Percentiles rank a stretch among this genome's conserved stretches.
These are phyloP conservation scores for Tenthredo scrophulariae DNA, from an alignment of 2,888 invertebrate species.

Conservation along the genomic window DNA sequence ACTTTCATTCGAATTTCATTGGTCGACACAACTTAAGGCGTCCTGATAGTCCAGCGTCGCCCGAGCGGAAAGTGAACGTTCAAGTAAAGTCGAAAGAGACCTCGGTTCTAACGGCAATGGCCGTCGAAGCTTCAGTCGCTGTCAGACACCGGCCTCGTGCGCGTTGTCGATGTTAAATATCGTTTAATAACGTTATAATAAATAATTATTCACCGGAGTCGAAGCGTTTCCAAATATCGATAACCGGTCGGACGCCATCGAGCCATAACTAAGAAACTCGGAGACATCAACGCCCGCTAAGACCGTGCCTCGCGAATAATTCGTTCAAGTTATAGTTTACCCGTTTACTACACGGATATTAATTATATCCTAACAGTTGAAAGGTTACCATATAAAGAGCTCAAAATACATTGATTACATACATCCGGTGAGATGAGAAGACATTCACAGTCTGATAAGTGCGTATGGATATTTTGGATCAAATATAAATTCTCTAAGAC, in stretches of 20 bases:
- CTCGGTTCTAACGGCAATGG: slow-evolving; percentile 49
- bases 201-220: slow-evolving; percentile 2
- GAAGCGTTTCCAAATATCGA: slow-evolving; percentile 43
- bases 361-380: not conserved
- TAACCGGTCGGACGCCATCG: slow-evolving; percentile 32
- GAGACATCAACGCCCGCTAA: slow-evolving; percentile 16
- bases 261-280: slow-evolving; percentile 29
- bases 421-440: not conserved
- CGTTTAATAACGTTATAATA: not conserved
- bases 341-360: not conserved
- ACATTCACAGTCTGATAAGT: not conserved
- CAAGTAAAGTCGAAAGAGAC: slow-evolving; percentile 14
- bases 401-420: not conserved
- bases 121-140: slow-evolving; percentile 49
- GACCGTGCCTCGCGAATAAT: slow-evolving; percentile 26
- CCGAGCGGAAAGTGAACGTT: slow-evolving; percentile 56
- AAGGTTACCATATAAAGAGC: not conserved
- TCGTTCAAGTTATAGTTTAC: not conserved
- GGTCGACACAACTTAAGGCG: not conserved
- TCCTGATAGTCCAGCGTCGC: slow-evolving; percentile 1
- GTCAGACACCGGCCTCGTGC: slow-evolving; percentile 54
- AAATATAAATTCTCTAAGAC: not conserved
- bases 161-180: slow-evolving; percentile 33
- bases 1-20: slow-evolving; percentile 43
- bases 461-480: not conserved